phyloP scores from a whole-genome alignment of 2,113 vertebrate species.

The Micromys minutus region DNA sequence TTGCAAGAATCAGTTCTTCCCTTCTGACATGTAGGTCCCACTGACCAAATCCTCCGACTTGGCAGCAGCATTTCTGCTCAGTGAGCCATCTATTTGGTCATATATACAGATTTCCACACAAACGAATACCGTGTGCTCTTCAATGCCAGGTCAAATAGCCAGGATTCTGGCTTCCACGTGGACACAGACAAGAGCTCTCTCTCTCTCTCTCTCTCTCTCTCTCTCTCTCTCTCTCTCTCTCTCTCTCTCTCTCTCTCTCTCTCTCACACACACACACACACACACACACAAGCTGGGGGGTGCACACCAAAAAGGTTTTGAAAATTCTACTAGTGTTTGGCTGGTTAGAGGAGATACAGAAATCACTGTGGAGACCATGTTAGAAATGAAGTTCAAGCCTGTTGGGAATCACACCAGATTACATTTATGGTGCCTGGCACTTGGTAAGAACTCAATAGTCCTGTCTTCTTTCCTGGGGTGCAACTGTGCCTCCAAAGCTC shows the following conservation, averaged over 20 bases:
- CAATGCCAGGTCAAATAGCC: conserved; percentile 42
- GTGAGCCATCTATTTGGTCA: not conserved
- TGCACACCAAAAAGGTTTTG: not conserved
- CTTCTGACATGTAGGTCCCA: not conserved
- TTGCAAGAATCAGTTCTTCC: not conserved
- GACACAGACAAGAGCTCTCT: no score
- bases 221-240: no score
- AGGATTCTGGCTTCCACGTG: not conserved
- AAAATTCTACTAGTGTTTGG: not conserved
- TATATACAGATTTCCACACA: conserved; percentile 43
- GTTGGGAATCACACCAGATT: not conserved
- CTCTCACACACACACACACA: no score
- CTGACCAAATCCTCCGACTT: not conserved
- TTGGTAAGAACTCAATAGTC: conserved; percentile 45
- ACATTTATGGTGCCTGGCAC: not conserved
- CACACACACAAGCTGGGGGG: no score
- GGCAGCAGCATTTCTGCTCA: not conserved
- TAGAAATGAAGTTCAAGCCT: conserved; percentile 18
- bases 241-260: no score
- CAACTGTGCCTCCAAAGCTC: not conserved
- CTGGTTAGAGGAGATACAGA: not conserved
- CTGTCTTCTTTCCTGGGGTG: not conserved
- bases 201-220: no score
- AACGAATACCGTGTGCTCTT: conserved; percentile 18
- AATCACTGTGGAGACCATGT: not conserved